Base-by-base conservation (phyloP, 2,113 vertebrate genomes). In the Labrus mixtus region DNA sequence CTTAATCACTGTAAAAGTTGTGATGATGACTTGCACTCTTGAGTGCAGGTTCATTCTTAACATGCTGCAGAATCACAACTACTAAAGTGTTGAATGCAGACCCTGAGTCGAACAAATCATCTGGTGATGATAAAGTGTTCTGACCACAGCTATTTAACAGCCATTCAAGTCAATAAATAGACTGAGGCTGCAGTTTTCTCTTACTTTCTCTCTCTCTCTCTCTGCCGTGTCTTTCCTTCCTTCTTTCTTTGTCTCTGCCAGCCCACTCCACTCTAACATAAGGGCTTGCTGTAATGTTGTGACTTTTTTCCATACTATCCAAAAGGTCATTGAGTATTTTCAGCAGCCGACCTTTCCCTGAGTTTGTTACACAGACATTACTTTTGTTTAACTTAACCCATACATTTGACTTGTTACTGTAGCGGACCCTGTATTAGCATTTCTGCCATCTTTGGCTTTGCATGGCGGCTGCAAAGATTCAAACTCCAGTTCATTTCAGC, bases 251-350 rank as follows among this genome's bases (percentile, higher is more conserved):
- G 51, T 48, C 76, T 68, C 29, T 75, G 54, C 48, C 81, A 73
- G 54, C 39, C 36, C 16, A 16, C 36, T 20, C 37, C 51, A 50
- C 54, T 70, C 62, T 54, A 83, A 84, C 76, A 88, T 57, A 78
- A 70, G 39, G n/a, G 20, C 75, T 73, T 76, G 37, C 65, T 78
- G 41, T 66, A 48, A 65, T 87, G 90, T 73, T 84, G 70, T 59
- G 43, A 55, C 43, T 45, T 58, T 90, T 8, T 15, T 79, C 60
- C 76, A 75, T 75, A 88, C 75, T 87, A 63, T 81, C 78, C 67
- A 67, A 87, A 93, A 92, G 88, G 89, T 83, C 89, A 86, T 62
- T 36, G 78, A 88, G 90, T 90, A 92, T 90, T 92, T 93, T 82
- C 76, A 89, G 72, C 76, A 68, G 57, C 53, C 90, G 93, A 91